Conservation (phyloP, 1,140 invertebrate genomes). For the Trichoplusia ni region DNA sequence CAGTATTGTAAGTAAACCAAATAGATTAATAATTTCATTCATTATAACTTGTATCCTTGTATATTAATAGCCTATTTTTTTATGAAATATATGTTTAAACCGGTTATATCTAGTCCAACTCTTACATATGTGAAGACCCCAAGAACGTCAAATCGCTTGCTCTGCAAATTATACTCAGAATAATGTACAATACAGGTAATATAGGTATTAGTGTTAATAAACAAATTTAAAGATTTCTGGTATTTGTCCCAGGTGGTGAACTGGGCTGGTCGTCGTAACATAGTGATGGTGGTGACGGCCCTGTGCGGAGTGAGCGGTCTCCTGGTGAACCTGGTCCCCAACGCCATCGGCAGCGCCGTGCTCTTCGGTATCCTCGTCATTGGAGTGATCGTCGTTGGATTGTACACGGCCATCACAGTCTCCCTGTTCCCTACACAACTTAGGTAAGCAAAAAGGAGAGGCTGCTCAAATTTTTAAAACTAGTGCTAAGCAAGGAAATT, state of each 20-base stretch:
- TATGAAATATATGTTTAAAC: no score
- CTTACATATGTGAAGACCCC: no score
- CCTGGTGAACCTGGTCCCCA: slow-evolving; percentile 55
- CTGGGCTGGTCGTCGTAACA: slow-evolving; percentile 53
- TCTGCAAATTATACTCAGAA: not conserved
- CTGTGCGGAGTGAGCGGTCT: slow-evolving; percentile 49
- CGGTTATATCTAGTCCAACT: no score
- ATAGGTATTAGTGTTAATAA: no score
- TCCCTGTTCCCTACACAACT: slow-evolving; percentile 59
- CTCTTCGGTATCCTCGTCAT: slow-evolving; percentile 48
- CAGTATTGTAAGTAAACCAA: slow-evolving; percentile 55
- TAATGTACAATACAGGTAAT: no score
- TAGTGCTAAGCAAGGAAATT: no score
- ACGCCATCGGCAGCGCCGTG: slow-evolving; percentile 47
- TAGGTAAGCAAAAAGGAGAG: slow-evolving; percentile 54
- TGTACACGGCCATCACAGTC: slow-evolving; percentile 58
- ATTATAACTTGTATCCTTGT: no score
- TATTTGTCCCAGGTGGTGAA: slow-evolving; percentile 49
- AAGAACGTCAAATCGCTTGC: no score
- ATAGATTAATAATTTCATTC: no score
- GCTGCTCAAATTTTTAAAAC: no score
- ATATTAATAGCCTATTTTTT: no score
- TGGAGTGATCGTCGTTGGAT: slow-evolving; percentile 49
- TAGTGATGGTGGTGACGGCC: slow-evolving; percentile 42
- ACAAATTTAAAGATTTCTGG: no score